Base-by-base conservation (phyloP, 92 coral and sea anemone genomes). In the Heliopora coerulea region DNA sequence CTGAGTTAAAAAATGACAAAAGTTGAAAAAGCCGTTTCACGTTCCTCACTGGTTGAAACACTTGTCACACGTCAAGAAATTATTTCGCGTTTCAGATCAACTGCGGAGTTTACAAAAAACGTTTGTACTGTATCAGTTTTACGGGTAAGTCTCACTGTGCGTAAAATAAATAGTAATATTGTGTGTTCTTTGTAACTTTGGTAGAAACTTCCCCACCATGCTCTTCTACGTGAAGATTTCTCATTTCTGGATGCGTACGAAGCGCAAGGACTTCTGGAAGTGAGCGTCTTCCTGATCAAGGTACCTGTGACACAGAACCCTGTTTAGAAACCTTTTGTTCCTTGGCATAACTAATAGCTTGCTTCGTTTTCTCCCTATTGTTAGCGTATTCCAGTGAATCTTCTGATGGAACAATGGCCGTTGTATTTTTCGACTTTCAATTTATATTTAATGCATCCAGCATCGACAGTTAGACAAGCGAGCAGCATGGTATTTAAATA, bases 401-500 rank as follows among this genome's bases (percentile, higher is more conserved):
- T 79, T 68, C 91, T 93, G 0, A 75, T 93, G 30, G 92, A 96
- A 57, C 91, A 78, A 62, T 93, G 98, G 98, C 98, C 98, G 1
- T 82, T 90, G 25, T 93, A 93, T 68, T 93, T 90, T 88, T 93
- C 98, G 8, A 90, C 98, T 24, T 89, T 90, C 26, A 93, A 93
- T 67, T 85, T 93, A 15, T 93, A 90, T 57, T 83, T 93, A 61
- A 93, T 93, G 98, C 98, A 93, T 48, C 96, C 98, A 20, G 98
- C 98, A 26, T 93, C 98, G 17, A 93, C 98, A 32, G 98, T 93
- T 40, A 76, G 98, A 60, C 98, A 93, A 65, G 96, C 96, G 15
- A 90, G 96, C 35, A 93, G 97, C 78, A 91, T 88, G 24, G 90
- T 91, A 54, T 92, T 92, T 69, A 92, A 92, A 72, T 89, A 86